Conservation (phyloP, 2,113 vertebrate genomes). For the Corvus cornix region DNA sequence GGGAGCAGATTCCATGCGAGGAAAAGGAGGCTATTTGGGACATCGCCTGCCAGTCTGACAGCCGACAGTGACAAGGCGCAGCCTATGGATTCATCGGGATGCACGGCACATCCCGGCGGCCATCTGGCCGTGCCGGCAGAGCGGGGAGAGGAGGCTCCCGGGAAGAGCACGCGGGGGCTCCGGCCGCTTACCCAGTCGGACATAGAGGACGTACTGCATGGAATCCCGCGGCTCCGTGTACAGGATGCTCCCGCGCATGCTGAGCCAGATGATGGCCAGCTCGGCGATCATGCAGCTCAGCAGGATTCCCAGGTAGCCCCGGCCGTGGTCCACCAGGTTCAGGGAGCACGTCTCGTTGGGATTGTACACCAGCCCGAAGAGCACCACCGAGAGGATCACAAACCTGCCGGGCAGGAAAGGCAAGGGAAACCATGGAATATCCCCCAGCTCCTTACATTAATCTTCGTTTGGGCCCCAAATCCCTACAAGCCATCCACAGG, state of each 20-base stretch:
- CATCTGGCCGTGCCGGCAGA: not conserved
- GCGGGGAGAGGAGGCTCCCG: not conserved
- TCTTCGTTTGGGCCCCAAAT: not conserved
- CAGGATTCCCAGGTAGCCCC: slow-evolving; percentile 96
- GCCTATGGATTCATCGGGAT: not conserved
- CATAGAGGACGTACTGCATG: slow-evolving; percentile 98
- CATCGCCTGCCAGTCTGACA: not conserved
- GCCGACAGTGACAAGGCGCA: not conserved
- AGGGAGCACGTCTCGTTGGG: slow-evolving; percentile 91
- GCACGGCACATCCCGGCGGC: not conserved
- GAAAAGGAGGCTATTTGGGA: slow-evolving; percentile 5
- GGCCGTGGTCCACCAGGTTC: slow-evolving; percentile 95
- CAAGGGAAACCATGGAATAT: not conserved
- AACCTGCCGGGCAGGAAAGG: slow-evolving; percentile 76
- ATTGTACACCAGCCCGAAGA: slow-evolving; percentile 93
- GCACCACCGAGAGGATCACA: slow-evolving; percentile 96
- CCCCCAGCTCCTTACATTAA: not conserved
- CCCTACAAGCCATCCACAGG: not conserved
- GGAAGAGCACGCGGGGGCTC: not conserved
- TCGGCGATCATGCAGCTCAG: slow-evolving; percentile 98
- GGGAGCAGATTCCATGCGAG: not conserved
- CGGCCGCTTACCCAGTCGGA: slow-evolving; percentile 90
- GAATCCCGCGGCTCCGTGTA: slow-evolving; percentile 97
- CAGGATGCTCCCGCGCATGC: slow-evolving; percentile 98
- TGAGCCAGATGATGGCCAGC: slow-evolving; percentile 99